Evolutionary conservation across 1,140 invertebrate species (phyloP), one percentile per base, ranked within the genome.

Genomic region (Leptinotarsa undecemlineata): DNA sequence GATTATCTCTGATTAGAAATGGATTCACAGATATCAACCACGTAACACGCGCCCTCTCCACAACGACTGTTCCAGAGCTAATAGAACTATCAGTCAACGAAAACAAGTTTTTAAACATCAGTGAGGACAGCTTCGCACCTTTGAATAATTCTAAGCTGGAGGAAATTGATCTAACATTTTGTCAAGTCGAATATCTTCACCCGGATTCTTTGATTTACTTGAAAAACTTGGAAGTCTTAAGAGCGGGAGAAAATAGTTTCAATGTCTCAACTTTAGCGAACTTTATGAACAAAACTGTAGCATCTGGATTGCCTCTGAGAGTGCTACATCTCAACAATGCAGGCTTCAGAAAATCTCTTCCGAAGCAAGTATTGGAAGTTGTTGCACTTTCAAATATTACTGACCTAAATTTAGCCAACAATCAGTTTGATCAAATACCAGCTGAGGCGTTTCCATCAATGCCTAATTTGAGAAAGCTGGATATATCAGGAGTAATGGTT

Each of bases 341-440:
- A 80, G 88, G 88, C 0, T 88, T 89, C 71, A 78, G 86, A 33
- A 88, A 85, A 77, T 78, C 80, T 62, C 84, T 85, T 6, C 87
- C 88, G 4, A 82, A 75, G 74, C 21, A 69, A n/a, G 70, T 89
- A 4, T 79, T 89, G 76, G 77, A 87, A 72, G 81, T 86, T 1
- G 87, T 89, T 57, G 86, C 86, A 4, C 82, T 86, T 6, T 85
- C 86, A 0, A 87, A 86, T 14, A 85, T 90, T 48, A 85, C 84
- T 48, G 80, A 83, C 70, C 77, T 90, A 17, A 85, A 81, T 69
- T 78, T 90, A 33, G 80, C 87, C 4, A 83, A 85, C 69, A 90
- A 90, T 79, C 87, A 88, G 74, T 88, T 90, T 76, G 87, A 88
- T 81, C 78, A 85, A 20, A 84, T 90, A 21, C 73, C 75, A 13